These are phyloP conservation scores for Bradypus variegatus DNA, from an alignment of 2,797 vertebrate genomes.

Conservation along the genomic window DNA sequence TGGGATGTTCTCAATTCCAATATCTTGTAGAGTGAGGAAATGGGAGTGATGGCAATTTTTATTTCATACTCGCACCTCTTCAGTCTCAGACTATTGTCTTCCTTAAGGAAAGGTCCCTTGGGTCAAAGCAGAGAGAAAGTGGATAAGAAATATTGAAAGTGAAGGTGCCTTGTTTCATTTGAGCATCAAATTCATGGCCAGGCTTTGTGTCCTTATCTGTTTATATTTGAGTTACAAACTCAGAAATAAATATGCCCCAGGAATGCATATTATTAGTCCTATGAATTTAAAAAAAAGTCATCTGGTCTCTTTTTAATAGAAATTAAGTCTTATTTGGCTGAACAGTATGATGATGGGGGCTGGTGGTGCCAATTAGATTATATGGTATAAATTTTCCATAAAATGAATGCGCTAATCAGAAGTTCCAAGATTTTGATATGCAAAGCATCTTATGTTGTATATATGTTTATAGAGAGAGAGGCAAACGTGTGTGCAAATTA, in stretches of 20 bases:
- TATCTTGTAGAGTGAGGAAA: neutral
- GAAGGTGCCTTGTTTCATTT: neutral
- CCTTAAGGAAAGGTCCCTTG: neutral
- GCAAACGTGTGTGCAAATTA: neutral
- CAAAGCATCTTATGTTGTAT: neutral
- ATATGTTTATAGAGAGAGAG: neutral
- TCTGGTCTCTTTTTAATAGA: neutral
- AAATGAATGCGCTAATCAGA: neutral
- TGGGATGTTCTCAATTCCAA: neutral
- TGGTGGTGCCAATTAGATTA: neutral
- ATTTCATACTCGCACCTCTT: neutral
- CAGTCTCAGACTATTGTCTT: neutral
- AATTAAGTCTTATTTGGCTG: neutral
- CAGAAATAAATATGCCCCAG: neutral
- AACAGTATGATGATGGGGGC: neutral
- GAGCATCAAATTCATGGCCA: neutral
- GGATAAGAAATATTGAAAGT: neutral
- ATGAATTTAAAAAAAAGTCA: neutral
- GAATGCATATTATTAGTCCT: neutral
- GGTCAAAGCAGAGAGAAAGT: neutral
- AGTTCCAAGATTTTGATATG: constrained; percentile 1
- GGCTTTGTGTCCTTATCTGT: neutral
- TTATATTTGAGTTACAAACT: neutral
- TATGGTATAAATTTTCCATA: neutral
- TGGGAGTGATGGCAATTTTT: neutral